phyloP scores from a whole-genome alignment of 2,797 vertebrate species.

The Onychomys torridus region DNA sequence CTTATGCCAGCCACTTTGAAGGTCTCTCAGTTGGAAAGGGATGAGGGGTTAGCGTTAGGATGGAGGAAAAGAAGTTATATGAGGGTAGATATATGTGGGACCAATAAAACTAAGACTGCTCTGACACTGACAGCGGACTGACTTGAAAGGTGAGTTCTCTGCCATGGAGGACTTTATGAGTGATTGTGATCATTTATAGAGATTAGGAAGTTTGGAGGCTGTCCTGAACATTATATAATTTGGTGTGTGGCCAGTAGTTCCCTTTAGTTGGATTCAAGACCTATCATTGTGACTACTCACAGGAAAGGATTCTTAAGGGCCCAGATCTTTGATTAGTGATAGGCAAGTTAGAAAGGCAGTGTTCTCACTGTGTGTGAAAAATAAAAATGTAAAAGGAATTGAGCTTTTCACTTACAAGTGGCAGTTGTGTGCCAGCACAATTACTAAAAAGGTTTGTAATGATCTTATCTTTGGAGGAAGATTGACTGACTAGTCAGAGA shows the following conservation, averaged over 20 bases:
- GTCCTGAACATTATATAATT: neutral
- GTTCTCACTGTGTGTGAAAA: neutral
- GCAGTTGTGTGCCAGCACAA: neutral
- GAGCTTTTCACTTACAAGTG: constrained; percentile 1
- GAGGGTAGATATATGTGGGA: neutral
- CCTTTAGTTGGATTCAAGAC: constrained; percentile 26
- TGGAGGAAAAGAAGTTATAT: neutral
- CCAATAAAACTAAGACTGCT: neutral
- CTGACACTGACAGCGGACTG: neutral
- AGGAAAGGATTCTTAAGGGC: neutral
- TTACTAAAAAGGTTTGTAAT: constrained; percentile 39
- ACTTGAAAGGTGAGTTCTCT: neutral
- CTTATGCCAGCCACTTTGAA: neutral
- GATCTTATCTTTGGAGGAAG: constrained; percentile 46
- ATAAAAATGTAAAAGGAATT: constrained; percentile 3
- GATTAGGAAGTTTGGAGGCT: constrained; percentile 34
- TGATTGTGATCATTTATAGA: constrained; percentile 4
- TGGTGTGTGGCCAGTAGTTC: neutral
- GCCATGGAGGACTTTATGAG: neutral
- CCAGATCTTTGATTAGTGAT: neutral
- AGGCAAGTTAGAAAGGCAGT: neutral
- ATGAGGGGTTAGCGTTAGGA: constrained; percentile 8
- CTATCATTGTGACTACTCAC: neutral
- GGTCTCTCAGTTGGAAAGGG: neutral
- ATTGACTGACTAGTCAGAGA: constrained; percentile 32